Percentiles rank a stretch among this genome's conserved stretches.
phyloP scores from a whole-genome alignment of 1,140 invertebrate genomes.

The Zaprionus davidi region DNA sequence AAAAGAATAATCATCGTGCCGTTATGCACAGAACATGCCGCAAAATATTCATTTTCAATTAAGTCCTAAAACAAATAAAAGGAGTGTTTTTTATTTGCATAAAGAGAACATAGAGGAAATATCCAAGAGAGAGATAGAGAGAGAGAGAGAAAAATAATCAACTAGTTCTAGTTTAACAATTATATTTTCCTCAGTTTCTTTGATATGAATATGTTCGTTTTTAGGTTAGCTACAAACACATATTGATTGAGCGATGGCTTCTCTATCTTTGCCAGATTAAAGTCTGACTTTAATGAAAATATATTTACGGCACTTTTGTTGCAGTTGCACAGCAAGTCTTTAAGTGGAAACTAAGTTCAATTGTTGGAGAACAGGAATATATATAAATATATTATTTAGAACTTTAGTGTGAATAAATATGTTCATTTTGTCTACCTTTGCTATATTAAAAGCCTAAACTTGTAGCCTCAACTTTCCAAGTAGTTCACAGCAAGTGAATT shows the following conservation, averaged over 20 bases:
- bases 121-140: neutral
- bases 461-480: neutral
- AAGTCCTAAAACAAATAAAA: slow-evolving; percentile 8
- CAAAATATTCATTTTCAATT: slow-evolving; percentile 34
- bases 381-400: too few species aligned
- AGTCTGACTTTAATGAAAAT: too few species aligned
- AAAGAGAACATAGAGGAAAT: neutral
- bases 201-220: neutral
- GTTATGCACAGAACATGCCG: slow-evolving; percentile 33
- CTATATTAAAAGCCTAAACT: too few species aligned
- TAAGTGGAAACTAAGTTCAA: too few species aligned
- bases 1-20: slow-evolving; percentile 37
- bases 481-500: neutral
- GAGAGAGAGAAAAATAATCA: neutral
- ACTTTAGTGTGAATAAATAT: too few species aligned
- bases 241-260: neutral
- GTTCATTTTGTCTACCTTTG: too few species aligned
- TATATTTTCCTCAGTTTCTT: neutral
- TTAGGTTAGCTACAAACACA: neutral
- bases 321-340: too few species aligned
- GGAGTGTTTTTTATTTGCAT: neutral
- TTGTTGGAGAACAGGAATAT: too few species aligned
- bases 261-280: neutral
- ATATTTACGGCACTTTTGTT: too few species aligned
- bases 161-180: neutral